Percentiles rank a stretch among this genome's conserved stretches.
Evolutionary conservation across 1,140 invertebrate genomes (phyloP).

Genomic region (Ips typographus): DNA sequence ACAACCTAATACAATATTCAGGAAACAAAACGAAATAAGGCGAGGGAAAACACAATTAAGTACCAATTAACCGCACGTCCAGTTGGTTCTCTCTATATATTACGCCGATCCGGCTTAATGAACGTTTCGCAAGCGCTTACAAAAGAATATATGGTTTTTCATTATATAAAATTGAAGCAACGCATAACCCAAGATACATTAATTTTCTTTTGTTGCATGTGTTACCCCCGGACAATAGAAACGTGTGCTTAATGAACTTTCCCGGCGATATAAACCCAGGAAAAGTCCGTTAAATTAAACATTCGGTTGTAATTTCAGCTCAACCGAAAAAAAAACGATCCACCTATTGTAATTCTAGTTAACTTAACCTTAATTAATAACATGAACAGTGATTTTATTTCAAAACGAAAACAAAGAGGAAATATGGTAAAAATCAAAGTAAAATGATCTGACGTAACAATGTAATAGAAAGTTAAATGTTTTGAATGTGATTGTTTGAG

Average conservation of each 20-base stretch:
- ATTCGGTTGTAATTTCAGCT: not conserved
- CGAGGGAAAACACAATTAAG: constrained; percentile 21
- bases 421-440: too few relatives aligned
- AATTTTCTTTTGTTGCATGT: constrained; percentile 34
- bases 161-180: constrained; percentile 33
- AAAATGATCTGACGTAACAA: too few relatives aligned
- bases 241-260: constrained; percentile 27
- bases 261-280: constrained; percentile 4
- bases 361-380: too few relatives aligned
- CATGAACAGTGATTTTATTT: too few relatives aligned
- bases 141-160: constrained; percentile 33
- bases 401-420: too few relatives aligned
- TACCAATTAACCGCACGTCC: constrained; percentile 14
- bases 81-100: constrained; percentile 18
- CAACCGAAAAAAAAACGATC: not conserved
- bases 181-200: constrained; percentile 32
- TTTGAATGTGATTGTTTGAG: too few relatives aligned
- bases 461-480: too few relatives aligned
- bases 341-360: too few relatives aligned
- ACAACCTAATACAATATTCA: constrained; percentile 1
- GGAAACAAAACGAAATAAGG: constrained; percentile 2
- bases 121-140: constrained; percentile 19
- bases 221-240: constrained; percentile 22
- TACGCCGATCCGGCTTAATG: constrained; percentile 21
- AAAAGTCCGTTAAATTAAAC: constrained; percentile 7